Evolutionary conservation across 2,113 vertebrate genomes (phyloP), one percentile per base, ranked within the genome.

Genomic region (Antechinus flavipes): DNA sequence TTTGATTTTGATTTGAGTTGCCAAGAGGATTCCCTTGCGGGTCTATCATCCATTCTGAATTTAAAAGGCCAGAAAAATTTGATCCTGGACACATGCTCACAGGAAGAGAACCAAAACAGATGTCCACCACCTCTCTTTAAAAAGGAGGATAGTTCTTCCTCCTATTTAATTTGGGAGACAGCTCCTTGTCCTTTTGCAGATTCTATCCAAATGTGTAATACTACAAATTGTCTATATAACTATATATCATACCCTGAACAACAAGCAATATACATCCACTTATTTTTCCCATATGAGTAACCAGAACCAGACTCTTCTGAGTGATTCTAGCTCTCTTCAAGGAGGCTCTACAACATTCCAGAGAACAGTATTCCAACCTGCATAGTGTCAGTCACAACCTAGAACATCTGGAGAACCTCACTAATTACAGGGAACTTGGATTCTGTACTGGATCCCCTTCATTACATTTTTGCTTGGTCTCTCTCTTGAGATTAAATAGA

Each of bases 1-100:
- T 90, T 99, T 99, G 99, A 99, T 99, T 98, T 97, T 96, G 90
- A 98, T 97, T 98, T 50, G 96, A 98, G 97, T 97, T 95, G 98
- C 96, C 54, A 96, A 35, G 98, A 98, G 98, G 96, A 98, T 96
- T 97, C 97, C 97, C 97, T 54, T 10, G 95, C 94, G n/a, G 94
- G 98, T 96, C 97, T 96, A 96, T 98, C 93, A 25, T 90, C 93
- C 93, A 94, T 97, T 98, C 19, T 96, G 95, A 42, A 25, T 97
- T 96, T 76, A 98, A 98, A 92, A 98, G 97, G 98, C 97, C 98
- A 96, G 98, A 97, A 97, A 91, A 12, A n/a, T 96, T 56, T 56
- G 93, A 97, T 96, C 84, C 91, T 96, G 97, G 98, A 97, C 94
- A 93, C 96, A 95, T 97, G 97, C 97, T 97, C 84, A 95, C 0